phyloP scores from a whole-genome alignment of 2,888 invertebrate species.

The Himalopsyche japonica region DNA sequence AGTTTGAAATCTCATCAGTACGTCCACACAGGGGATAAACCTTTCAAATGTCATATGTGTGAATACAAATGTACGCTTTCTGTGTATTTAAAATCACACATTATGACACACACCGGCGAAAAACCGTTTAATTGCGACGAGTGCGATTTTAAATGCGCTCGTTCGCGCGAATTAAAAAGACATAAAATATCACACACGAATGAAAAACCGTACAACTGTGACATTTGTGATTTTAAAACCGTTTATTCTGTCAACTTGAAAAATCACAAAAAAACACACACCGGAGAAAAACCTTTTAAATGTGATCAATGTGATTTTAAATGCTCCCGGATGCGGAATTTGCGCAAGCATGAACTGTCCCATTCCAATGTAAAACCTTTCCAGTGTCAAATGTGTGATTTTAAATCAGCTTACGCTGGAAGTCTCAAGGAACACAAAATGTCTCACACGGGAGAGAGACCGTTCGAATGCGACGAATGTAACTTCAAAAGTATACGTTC shows the following conservation, averaged over 20 bases:
- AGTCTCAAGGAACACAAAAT: neutral
- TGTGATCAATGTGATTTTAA: constrained; percentile 50
- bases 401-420: neutral
- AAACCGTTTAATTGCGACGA: too few relatives aligned
- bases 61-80: too few relatives aligned
- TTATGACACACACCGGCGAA: too few relatives aligned
- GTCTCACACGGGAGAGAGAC: neutral
- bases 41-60: too few relatives aligned
- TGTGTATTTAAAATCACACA: too few relatives aligned
- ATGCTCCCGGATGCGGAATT: constrained; percentile 58
- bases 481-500: neutral
- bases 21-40: too few relatives aligned
- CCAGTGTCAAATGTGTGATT: neutral
- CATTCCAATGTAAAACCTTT: constrained; percentile 10
- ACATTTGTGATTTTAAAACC: neutral
- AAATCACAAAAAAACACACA: constrained; percentile 55
- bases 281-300: constrained; percentile 55
- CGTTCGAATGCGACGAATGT: neutral
- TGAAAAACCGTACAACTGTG: constrained; percentile 3
- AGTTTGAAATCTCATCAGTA: too few relatives aligned
- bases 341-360: constrained; percentile 54
- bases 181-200: neutral
- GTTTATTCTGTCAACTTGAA: too few relatives aligned
- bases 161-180: too few relatives aligned
- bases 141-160: too few relatives aligned